Percentiles rank a stretch among this genome's conserved stretches.
Conservation (phyloP, 2,113 vertebrate genomes). For the Hyaena hyaena region DNA sequence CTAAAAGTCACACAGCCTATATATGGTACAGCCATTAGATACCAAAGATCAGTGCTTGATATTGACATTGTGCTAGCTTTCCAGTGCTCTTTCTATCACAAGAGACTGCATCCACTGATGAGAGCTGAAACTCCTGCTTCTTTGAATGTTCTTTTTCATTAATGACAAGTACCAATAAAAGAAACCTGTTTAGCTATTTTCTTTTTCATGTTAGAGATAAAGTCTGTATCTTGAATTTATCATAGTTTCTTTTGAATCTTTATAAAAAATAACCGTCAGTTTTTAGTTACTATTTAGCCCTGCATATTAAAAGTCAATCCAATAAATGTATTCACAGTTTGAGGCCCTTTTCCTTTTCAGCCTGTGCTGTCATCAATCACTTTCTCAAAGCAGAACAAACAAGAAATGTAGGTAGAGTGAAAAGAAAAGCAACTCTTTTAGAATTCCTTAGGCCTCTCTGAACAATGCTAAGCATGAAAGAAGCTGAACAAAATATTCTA, state of each 20-base stretch:
- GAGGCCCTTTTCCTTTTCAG: background rate
- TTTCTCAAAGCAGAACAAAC: slow-evolving; percentile 19
- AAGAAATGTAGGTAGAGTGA: background rate
- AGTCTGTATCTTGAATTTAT: background rate
- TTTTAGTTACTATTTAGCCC: background rate
- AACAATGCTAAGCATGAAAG: background rate
- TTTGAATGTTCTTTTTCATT: background rate
- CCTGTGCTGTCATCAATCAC: background rate
- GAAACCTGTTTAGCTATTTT: background rate
- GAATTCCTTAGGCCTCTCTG: slow-evolving; percentile 38
- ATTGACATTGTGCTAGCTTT: background rate
- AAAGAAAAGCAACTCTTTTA: slow-evolving; percentile 21
- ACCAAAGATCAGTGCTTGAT: background rate
- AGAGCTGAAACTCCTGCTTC: background rate
- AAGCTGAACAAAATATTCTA: slow-evolving; percentile 24
- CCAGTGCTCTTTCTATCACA: background rate
- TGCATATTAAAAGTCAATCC: background rate
- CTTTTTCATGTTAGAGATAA: background rate
- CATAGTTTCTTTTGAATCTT: slow-evolving; percentile 4
- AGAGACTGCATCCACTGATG: background rate
- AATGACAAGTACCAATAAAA: background rate
- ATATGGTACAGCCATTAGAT: background rate
- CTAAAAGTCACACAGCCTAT: background rate
- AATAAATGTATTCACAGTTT: background rate
- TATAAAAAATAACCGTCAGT: background rate